Percentiles rank a stretch among this genome's conserved stretches.
Conservation (phyloP, 2,113 vertebrate genomes). For the Saguinus imperator region DNA sequence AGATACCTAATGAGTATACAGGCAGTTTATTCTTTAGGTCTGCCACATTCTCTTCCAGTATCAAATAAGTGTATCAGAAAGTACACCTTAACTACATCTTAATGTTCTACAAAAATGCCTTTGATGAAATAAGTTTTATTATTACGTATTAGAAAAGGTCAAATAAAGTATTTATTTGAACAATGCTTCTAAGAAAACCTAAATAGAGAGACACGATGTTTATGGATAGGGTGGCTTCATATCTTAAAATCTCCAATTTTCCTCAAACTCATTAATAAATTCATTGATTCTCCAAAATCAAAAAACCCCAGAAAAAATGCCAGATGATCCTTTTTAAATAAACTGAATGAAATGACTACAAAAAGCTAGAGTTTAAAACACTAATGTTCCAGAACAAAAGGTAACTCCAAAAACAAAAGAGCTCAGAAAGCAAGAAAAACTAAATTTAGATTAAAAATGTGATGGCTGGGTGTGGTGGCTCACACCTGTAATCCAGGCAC, state of each 20-base stretch:
- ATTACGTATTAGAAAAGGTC: background rate
- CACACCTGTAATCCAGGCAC: too few species aligned
- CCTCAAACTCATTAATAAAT: background rate
- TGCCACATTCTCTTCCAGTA: background rate
- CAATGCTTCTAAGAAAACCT: background rate
- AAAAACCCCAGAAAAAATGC: conserved; percentile 7
- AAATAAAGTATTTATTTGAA: background rate
- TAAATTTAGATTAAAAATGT: background rate
- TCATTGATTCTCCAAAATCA: background rate
- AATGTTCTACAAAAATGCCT: background rate
- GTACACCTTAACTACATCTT: background rate
- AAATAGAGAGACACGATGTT: background rate
- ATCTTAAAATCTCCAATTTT: background rate
- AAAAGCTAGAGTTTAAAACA: background rate
- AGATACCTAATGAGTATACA: background rate
- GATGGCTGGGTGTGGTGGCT: too few species aligned
- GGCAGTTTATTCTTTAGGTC: background rate
- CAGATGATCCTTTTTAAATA: background rate
- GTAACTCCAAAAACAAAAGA: background rate
- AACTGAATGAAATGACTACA: background rate
- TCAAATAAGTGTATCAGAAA: background rate
- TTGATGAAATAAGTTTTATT: background rate
- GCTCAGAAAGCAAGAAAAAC: background rate
- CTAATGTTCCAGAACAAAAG: background rate
- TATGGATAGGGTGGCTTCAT: background rate